These are phyloP conservation scores for Momotus momota DNA, from an alignment of 2,797 vertebrate species.

Conservation along the genomic window DNA sequence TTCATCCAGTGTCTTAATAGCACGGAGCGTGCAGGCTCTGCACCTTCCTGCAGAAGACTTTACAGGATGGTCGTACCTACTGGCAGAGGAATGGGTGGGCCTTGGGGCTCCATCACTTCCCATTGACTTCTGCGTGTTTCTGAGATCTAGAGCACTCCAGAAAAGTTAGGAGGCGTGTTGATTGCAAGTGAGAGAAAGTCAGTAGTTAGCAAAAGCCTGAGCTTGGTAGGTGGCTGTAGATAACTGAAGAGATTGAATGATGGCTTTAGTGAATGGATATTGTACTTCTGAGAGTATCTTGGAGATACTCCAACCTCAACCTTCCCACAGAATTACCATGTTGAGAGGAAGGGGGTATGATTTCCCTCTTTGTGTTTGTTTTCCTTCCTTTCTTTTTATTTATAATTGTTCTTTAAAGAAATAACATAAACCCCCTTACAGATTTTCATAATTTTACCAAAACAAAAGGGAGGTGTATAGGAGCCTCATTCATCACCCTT, in stretches of 20 bases:
- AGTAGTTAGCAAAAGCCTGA: background rate
- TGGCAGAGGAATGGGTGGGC: background rate
- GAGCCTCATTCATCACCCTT: constrained; percentile 51
- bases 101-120: background rate
- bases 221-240: background rate
- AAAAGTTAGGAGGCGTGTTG: background rate
- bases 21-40: background rate
- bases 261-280: background rate
- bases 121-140: background rate
- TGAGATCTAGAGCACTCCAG: background rate
- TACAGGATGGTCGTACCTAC: background rate
- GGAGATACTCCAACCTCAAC: background rate
- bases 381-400: background rate
- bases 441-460: background rate
- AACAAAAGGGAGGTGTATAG: background rate
- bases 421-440: background rate
- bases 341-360: background rate
- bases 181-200: background rate
- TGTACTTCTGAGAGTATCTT: background rate
- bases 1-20: background rate
- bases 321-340: background rate
- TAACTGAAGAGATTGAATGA: background rate
- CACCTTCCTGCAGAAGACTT: background rate
- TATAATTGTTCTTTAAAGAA: background rate
- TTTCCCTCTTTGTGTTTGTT: constrained; percentile 9